A percentile compares a stretch with the other conserved stretches of the same genome.
Conservation (phyloP, 2,113 vertebrate species). For the Pionites leucogaster region DNA sequence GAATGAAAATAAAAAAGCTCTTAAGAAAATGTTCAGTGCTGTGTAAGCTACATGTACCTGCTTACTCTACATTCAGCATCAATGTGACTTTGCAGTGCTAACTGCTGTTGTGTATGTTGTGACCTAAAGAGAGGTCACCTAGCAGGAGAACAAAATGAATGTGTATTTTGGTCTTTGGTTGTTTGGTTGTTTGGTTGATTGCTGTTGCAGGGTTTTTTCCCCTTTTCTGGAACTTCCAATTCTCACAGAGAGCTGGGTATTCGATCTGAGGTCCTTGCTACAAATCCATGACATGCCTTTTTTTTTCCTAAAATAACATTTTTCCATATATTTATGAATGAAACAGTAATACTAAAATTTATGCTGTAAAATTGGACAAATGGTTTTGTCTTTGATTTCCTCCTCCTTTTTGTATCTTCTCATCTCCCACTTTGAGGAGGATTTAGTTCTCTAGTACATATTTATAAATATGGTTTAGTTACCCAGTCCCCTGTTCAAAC, state of each 20-base stretch:
- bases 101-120: not conserved
- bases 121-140: not conserved
- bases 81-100: not conserved
- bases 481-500: not conserved
- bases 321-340: not conserved
- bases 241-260: not conserved
- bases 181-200: not conserved
- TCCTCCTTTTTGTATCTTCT: not conserved
- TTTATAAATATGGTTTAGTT: not conserved
- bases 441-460: not conserved
- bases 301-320: not conserved
- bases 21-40: not conserved
- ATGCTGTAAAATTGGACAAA: not conserved
- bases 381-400: not conserved
- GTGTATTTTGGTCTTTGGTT: not conserved
- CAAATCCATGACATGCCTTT: rapidly evolving
- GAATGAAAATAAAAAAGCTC: not conserved
- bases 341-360: not conserved
- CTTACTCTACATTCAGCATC: not conserved
- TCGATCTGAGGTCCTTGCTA: rapidly evolving
- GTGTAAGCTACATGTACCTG: not conserved
- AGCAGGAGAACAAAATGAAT: not conserved
- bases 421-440: rapidly evolving
- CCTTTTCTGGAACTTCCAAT: not conserved
- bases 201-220: not conserved